These are phyloP conservation scores for Hippopotamyrus pictus DNA, from an alignment of 2,797 vertebrate species.

Conservation along the genomic window DNA sequence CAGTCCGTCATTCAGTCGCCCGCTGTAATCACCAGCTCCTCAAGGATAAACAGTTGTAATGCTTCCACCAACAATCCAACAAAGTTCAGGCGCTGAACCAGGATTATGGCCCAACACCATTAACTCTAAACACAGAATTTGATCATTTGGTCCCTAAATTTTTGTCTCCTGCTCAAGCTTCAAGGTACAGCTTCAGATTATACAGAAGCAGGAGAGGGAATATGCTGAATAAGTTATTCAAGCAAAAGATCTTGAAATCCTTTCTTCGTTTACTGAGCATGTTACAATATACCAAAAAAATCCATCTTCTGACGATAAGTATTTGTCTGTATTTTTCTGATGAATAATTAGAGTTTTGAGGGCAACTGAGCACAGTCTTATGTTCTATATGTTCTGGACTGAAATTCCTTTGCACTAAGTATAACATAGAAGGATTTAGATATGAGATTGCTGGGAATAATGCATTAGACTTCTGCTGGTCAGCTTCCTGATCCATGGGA, in stretches of 20 bases:
- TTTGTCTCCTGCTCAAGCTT: not conserved
- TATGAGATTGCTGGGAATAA: not conserved
- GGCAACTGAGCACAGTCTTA: not conserved
- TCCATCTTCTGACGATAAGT: not conserved
- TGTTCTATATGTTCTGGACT: not conserved
- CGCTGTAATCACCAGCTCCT: not conserved
- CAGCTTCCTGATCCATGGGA: not conserved
- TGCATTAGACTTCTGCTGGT: not conserved
- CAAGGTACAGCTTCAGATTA: not conserved
- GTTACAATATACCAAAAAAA: not conserved
- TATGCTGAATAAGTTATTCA: not conserved
- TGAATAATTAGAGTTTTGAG: not conserved
- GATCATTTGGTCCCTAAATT: not conserved
- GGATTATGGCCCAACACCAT: constrained; percentile 21
- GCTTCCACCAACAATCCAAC: not conserved
- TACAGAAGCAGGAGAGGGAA: not conserved
- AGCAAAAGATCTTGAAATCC: not conserved
- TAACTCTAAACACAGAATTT: not conserved
- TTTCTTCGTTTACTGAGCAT: not conserved
- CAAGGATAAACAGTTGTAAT: not conserved
- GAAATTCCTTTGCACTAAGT: constrained; percentile 37
- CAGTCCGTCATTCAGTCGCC: not conserved
- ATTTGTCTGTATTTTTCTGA: not conserved
- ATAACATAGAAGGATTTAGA: not conserved
- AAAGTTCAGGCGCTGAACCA: not conserved